Evolutionary conservation across 1,140 invertebrate genomes (phyloP).

Genomic region (Lordiphosa collinella): DNA sequence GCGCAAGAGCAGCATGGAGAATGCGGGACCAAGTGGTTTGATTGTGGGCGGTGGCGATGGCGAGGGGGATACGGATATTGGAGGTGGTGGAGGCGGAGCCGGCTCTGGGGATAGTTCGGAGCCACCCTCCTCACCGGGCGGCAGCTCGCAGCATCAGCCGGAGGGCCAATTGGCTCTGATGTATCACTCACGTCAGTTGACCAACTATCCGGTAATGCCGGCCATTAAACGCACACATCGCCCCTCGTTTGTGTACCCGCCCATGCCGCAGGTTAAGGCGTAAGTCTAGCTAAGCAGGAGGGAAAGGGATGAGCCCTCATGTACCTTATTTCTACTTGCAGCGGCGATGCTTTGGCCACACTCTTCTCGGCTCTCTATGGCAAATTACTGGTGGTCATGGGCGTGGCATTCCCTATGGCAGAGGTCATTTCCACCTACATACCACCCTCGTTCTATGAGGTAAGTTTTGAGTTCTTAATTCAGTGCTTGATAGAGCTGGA

Average conservation of each 20-base stretch:
- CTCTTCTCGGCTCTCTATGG: constrained; percentile 95
- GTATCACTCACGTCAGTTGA: constrained; percentile 78
- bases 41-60: constrained; percentile 54
- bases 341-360: constrained; percentile 82
- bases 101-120: constrained; percentile 65
- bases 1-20: constrained; percentile 45
- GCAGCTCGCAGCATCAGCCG: constrained; percentile 38
- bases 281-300: constrained; percentile 31
- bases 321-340: constrained; percentile 5
- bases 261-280: constrained; percentile 75
- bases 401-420: constrained; percentile 94
- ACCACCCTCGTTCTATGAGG: constrained; percentile 93
- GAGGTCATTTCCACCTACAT: constrained; percentile 95
- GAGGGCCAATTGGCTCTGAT: constrained; percentile 69
- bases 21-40: constrained; percentile 49
- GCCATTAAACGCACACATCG: constrained; percentile 77
- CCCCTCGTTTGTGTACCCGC: constrained; percentile 73
- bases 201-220: constrained; percentile 75
- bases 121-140: constrained; percentile 61
- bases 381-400: constrained; percentile 96
- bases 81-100: constrained; percentile 34
- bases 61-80: constrained; percentile 33
- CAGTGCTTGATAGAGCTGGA: too few species aligned
- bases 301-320: not conserved
- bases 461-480: too few species aligned